Evolutionary conservation across 2,888 invertebrate genomes (phyloP), one percentile per base, ranked within the genome.

Genomic region (Itoplectis maculator): DNA sequence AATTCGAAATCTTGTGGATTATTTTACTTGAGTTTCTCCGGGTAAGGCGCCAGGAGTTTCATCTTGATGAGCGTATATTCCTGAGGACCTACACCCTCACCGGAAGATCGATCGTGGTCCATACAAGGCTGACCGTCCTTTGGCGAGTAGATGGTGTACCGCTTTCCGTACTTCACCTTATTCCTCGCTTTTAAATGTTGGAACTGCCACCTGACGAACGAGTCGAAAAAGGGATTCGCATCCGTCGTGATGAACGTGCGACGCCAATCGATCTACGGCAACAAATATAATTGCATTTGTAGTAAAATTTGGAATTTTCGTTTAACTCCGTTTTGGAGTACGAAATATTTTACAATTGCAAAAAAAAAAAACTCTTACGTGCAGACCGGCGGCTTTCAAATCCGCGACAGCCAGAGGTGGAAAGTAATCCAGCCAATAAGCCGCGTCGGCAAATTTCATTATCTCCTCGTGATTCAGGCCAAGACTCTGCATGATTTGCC

Each of bases 171-270:
- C 94, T 97, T 96, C 37, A 99, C 96, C 93, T 98, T 99, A 83
- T 98, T 97, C 63, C 96, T 95, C 81, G 96, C 96, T 91, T 96
- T 97, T 29, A 99, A 94, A 85, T 96, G 96, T 79, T 96, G 93
- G 92, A 98, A 99, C 93, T 99, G 99, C 99, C 99, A 99, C 78
- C 97, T 95, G 0, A 99, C 96, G 93, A 99, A 99, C 0, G 99
- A 98, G 93, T 99, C 99, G 92, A 96, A 99, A 93, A 97, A 99
- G 0, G 98, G 98, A 94, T 99, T 99, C 0, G 95, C 97, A 93
- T 99, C 99, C 0, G 99, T 99, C 1, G 99, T 99, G 84, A 99
- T 97, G 91, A 99, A 99, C n/a, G 97, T 96, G 72, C 99, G 95
- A 51, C 99, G 95, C 99, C 99, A 99, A 93, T 99, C 99, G 85